These are phyloP conservation scores for Reticulitermes speratus DNA, from an alignment of 1,140 invertebrate species.

Conservation along the genomic window DNA sequence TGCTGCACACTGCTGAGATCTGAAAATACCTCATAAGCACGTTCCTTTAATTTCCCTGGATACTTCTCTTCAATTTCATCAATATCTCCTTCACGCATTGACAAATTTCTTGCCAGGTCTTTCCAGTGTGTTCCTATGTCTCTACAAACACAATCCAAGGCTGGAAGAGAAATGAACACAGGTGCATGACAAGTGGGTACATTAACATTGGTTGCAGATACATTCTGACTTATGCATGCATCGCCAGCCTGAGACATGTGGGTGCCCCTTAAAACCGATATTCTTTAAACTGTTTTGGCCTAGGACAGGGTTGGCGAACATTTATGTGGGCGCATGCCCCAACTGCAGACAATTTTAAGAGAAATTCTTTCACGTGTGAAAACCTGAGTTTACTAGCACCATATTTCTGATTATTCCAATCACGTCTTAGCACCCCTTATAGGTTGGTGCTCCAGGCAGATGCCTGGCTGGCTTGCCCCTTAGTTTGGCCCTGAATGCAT, in stretches of 20 bases:
- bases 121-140: constrained; percentile 55
- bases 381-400: too few relatives aligned
- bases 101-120: constrained; percentile 53
- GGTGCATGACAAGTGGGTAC: constrained; percentile 12
- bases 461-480: too few relatives aligned
- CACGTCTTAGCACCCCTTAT: too few relatives aligned
- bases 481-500: too few relatives aligned
- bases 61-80: constrained; percentile 49
- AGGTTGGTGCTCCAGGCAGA: too few relatives aligned
- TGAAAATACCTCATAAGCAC: constrained; percentile 25
- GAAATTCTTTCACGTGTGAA: too few relatives aligned
- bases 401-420: too few relatives aligned
- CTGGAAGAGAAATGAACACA: constrained; percentile 40
- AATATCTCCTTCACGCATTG: constrained; percentile 52
- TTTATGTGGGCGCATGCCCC: too few relatives aligned
- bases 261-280: too few relatives aligned
- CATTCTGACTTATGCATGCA: background rate
- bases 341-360: too few relatives aligned
- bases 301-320: too few relatives aligned
- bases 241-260: background rate
- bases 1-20: background rate
- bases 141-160: constrained; percentile 42
- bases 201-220: background rate
- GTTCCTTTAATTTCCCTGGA: constrained; percentile 38
- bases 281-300: too few relatives aligned